Percentiles rank a stretch among this genome's conserved stretches.
phyloP scores from a whole-genome alignment of 1,140 invertebrate species.

The Solen grandis region DNA sequence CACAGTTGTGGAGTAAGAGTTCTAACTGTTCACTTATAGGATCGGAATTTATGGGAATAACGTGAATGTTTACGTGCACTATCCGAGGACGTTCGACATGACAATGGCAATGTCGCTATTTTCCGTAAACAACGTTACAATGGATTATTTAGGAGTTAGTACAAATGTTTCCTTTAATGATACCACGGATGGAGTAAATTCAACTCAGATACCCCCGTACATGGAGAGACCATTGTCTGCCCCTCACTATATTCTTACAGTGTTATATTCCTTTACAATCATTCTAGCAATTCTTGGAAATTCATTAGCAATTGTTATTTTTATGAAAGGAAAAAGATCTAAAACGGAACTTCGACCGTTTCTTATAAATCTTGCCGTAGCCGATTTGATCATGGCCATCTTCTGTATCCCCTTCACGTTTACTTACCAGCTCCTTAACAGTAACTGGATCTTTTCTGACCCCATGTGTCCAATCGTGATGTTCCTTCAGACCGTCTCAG shows the following conservation, averaged over 20 bases:
- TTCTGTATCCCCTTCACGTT: conserved; percentile 81
- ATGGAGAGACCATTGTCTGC: conserved; percentile 17
- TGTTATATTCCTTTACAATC: conserved; percentile 75
- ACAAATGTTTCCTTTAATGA: too few species aligned
- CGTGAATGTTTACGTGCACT: too few species aligned
- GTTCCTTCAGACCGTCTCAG: conserved; percentile 76
- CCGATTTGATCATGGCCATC: conserved; percentile 80
- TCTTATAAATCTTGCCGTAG: conserved; percentile 88
- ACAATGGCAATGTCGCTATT: too few species aligned
- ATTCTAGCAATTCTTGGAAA: conserved; percentile 75
- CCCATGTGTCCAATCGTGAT: conserved; percentile 78
- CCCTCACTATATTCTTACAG: conserved; percentile 62
- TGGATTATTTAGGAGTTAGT: too few species aligned
- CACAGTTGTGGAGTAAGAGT: too few species aligned
- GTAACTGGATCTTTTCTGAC: conserved; percentile 76
- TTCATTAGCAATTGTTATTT: conserved; percentile 75
- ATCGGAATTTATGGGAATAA: too few species aligned
- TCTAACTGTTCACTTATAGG: too few species aligned
- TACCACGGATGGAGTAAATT: too few species aligned
- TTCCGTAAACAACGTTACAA: too few species aligned
- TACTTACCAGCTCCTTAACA: conserved; percentile 70
- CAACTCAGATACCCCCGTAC: too few species aligned
- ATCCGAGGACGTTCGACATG: too few species aligned
- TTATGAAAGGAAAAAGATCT: conserved; percentile 71
- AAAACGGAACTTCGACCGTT: conserved; percentile 82